Percentiles rank a stretch among this genome's conserved stretches.
These are phyloP conservation scores for Neelides folsomi DNA, from an alignment of 2,888 invertebrate species.

Conservation along the genomic window DNA sequence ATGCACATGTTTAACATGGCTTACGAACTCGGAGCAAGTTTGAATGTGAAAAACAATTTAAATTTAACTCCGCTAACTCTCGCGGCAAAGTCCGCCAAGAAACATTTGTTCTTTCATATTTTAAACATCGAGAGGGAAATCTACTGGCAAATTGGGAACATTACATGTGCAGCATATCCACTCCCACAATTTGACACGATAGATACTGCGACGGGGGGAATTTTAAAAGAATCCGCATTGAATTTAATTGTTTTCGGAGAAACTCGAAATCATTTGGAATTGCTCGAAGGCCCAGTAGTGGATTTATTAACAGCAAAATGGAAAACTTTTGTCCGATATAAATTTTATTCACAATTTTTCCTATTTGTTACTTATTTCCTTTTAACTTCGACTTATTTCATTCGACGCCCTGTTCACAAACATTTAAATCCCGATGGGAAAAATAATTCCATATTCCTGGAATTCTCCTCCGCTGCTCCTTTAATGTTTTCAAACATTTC, in stretches of 20 bases:
- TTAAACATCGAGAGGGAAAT: conserved; percentile 90
- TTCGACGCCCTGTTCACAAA: conserved; percentile 63
- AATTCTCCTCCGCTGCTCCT: background rate
- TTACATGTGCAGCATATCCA: conserved; percentile 95
- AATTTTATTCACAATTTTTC: conserved; percentile 84
- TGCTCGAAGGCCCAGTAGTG: conserved; percentile 85
- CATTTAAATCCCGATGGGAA: too few species aligned
- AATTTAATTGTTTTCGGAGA: conserved; percentile 95
- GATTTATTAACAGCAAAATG: conserved; percentile 92
- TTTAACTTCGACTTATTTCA: conserved; percentile 74
- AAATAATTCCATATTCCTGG: background rate
- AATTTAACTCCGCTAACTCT: conserved; percentile 84
- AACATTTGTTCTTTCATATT: conserved; percentile 94
- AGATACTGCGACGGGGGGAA: conserved; percentile 73
- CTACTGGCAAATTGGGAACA: conserved; percentile 80
- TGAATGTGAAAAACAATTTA: conserved; percentile 69
- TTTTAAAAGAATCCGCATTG: conserved; percentile 87
- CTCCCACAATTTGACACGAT: conserved; percentile 90
- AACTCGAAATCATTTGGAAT: conserved; percentile 65
- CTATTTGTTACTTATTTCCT: conserved; percentile 82
- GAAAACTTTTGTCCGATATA: conserved; percentile 85
- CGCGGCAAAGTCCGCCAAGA: conserved; percentile 80
- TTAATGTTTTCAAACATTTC: too few species aligned
- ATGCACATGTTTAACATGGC: conserved; percentile 85
- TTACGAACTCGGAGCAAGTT: conserved; percentile 77